Base-by-base conservation (phyloP, 2,888 invertebrate genomes). In the Eristalis tenax region DNA sequence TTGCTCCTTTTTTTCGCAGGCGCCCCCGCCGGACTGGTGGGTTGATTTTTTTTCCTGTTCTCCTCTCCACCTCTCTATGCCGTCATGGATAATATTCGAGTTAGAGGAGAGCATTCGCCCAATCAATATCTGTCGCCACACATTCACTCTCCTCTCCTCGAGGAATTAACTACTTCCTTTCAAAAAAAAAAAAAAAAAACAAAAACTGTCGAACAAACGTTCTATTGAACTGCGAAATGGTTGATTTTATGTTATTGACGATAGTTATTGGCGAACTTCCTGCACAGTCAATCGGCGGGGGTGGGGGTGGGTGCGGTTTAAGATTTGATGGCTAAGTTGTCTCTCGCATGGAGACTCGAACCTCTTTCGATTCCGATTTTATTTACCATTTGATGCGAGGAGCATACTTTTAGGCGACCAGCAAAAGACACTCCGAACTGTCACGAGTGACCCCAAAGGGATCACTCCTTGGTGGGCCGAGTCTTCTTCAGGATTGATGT, bases 21-120 rank as follows among this genome's bases (percentile, higher is more conserved):
- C 23, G 59, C 56, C 18, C 23, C 66, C 26, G 23, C 28, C 10
- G 80, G 59, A 78, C 73, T 43, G 28, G 28, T 28, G 28, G 28
- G 28, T 4, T 28, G 28, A 5, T 28, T 28, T 28, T 28, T 28
- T 28, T 28, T 28, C 5, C 4, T 28, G 28, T 32, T 23, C 15
- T 74, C 75, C 74, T 69, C 40, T 32, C 77, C 68, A 73, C 70
- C 82, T 78, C 82, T 83, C 83, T 78, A 74, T 83, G 86, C 78
- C 83, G 70, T 70, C 69, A 65, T 56, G 82, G 73, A 86, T 86
- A 83, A 83, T 78, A 83, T 81, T 81, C 75, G 57, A 66, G 74
- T 63, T 81, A 85, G 15, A 23, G 8, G 15, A n/a, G 63, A n/a
- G 63, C 63, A 8, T 32, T 32, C 32, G 32, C 32, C 32, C 32